phyloP scores from a whole-genome alignment of 2,888 invertebrate species.

The Rhingia campestris region DNA sequence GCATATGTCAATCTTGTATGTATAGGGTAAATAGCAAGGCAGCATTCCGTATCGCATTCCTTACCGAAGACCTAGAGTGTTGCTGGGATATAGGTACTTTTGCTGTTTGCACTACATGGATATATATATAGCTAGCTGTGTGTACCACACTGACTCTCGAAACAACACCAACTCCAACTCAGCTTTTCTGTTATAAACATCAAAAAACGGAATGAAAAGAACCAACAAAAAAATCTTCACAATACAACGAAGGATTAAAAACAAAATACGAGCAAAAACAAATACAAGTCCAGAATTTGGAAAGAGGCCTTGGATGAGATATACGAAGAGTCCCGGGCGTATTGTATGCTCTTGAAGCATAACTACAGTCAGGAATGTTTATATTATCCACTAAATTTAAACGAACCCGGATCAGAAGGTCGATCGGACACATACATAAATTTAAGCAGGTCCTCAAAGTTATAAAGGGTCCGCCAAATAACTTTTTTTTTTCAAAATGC shows the following conservation, averaged over 20 bases:
- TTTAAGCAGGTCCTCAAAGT: too few relatives aligned
- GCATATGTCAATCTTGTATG: conserved; percentile 35
- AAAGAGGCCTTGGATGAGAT: conserved; percentile 45
- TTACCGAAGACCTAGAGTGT: conserved; percentile 73
- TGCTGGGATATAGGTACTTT: conserved; percentile 28
- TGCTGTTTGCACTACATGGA: conserved; percentile 27
- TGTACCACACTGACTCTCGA: conserved; percentile 33
- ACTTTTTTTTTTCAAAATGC: too few relatives aligned
- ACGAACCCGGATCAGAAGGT: neutral
- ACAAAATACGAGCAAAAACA: conserved; percentile 13
- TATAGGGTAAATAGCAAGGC: conserved; percentile 54
- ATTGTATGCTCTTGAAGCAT: conserved; percentile 21
- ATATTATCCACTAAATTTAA: conserved; percentile 9
- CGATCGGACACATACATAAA: too few relatives aligned
- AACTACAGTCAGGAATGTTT: conserved; percentile 48
- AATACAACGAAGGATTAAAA: conserved; percentile 62
- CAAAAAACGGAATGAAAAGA: conserved; percentile 43
- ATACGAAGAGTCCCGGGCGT: conserved; percentile 32
- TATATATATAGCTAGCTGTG: neutral
- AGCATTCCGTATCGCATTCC: conserved; percentile 75
- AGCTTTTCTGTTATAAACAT: conserved; percentile 55
- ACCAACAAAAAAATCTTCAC: conserved; percentile 36
- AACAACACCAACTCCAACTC: conserved; percentile 55
- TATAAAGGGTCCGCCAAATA: too few relatives aligned
- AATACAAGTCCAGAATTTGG: conserved; percentile 55